Percentiles rank a stretch among this genome's conserved stretches.
Conservation (phyloP, 2,113 vertebrate genomes). For the Saguinus midas region DNA sequence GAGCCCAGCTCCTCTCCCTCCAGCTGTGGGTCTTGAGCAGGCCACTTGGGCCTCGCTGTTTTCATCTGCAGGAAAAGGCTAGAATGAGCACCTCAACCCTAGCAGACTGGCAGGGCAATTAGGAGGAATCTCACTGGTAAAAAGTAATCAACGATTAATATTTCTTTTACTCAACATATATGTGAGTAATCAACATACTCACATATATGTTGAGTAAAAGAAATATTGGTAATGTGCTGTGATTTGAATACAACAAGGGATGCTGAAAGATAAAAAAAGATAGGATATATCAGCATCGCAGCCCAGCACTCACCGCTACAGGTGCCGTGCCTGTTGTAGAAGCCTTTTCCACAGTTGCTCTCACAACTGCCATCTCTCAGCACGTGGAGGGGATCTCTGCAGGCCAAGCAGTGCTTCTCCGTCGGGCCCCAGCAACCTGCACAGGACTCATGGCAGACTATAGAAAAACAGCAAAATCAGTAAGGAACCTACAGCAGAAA, state of each 20-base stretch:
- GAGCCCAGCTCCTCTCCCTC: background rate
- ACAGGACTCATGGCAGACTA: slow-evolving; percentile 93
- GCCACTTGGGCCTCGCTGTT: background rate
- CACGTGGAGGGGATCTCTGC: slow-evolving; percentile 82
- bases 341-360: slow-evolving; percentile 84
- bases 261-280: background rate
- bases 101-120: no score
- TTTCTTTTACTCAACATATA: no score
- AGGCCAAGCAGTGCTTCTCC: slow-evolving; percentile 87
- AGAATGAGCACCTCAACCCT: background rate
- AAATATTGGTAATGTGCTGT: background rate
- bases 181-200: no score
- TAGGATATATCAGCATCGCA: background rate
- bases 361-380: slow-evolving; percentile 87
- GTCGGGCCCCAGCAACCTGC: slow-evolving; percentile 86
- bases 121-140: background rate
- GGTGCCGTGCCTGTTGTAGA: slow-evolving; percentile 84
- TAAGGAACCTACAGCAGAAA: fast-evolving
- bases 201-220: background rate
- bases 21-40: background rate
- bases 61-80: background rate
- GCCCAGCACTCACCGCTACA: slow-evolving; percentile 87
- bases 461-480: slow-evolving; percentile 46
- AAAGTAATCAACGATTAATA: background rate
- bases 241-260: background rate